Conservation (phyloP, 2,113 vertebrate genomes). For the western clawed frog (Xenopus tropicalis) region UCB_Xtro_10.0 CM004443.2:44659001-44659500, state of each 20-base stretch:
- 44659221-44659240: constrained; percentile 6
- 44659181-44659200: constrained; percentile 23
- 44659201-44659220: constrained; percentile 5
- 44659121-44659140: constrained; percentile 15
- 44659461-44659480: constrained; percentile 63
- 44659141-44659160: constrained; percentile 24
- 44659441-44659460: constrained; percentile 62
- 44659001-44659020: no score
- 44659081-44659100: neutral
- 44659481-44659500: constrained; percentile 92
- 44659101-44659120: constrained; percentile 19
- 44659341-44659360: constrained; percentile 65
- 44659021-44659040: no score
- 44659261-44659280: neutral
- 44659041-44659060: no score
- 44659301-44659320: constrained; percentile 55
- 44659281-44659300: constrained; percentile 43
- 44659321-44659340: constrained; percentile 56
- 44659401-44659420: constrained; percentile 89
- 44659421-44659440: constrained; percentile 73
- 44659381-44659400: constrained; percentile 78
- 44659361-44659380: constrained; percentile 73
- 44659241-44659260: neutral
- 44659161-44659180: constrained; percentile 30
- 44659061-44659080: neutral